Conservation (phyloP, 2,113 vertebrate species). For the Poeciliopsis occidentalis region DNA sequence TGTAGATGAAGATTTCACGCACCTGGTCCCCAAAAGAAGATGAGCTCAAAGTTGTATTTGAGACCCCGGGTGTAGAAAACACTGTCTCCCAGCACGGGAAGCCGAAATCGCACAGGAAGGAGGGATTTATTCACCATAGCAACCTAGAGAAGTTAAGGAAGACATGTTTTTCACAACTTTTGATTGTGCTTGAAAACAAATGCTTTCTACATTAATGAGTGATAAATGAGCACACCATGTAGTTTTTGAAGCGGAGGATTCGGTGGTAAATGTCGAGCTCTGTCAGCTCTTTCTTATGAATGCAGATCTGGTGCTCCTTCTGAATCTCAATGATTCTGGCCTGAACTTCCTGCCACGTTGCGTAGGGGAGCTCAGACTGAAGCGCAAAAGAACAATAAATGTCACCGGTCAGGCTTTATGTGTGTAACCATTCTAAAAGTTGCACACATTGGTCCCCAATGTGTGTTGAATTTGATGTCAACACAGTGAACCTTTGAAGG, state of each 20-base stretch:
- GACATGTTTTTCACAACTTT: background rate
- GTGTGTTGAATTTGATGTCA: background rate
- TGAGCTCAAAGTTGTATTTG: constrained; percentile 99
- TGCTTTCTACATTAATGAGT: background rate
- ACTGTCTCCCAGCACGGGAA: constrained; percentile 86
- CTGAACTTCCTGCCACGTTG: constrained; percentile 97
- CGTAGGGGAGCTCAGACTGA: constrained; percentile 93
- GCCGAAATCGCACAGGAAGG: constrained; percentile 90
- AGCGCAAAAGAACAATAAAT: constrained; percentile 9
- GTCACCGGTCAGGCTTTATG: background rate
- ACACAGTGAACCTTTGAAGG: background rate
- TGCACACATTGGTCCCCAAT: too few species aligned
- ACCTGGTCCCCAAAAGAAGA: constrained; percentile 98
- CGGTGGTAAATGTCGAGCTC: constrained; percentile 97
- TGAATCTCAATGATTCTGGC: constrained; percentile 96
- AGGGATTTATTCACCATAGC: constrained; percentile 98
- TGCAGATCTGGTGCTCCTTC: constrained; percentile 99
- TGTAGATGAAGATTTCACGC: constrained; percentile 4
- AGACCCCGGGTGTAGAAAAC: constrained; percentile 96
- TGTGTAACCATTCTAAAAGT: background rate
- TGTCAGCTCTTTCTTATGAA: constrained; percentile 95
- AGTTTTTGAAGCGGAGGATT: constrained; percentile 98
- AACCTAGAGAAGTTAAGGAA: constrained; percentile 58
- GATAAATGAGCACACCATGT: constrained; percentile 84
- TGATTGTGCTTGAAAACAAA: background rate